Conservation (phyloP, 2,113 vertebrate genomes). For the Ageneiosus marmoratus region DNA sequence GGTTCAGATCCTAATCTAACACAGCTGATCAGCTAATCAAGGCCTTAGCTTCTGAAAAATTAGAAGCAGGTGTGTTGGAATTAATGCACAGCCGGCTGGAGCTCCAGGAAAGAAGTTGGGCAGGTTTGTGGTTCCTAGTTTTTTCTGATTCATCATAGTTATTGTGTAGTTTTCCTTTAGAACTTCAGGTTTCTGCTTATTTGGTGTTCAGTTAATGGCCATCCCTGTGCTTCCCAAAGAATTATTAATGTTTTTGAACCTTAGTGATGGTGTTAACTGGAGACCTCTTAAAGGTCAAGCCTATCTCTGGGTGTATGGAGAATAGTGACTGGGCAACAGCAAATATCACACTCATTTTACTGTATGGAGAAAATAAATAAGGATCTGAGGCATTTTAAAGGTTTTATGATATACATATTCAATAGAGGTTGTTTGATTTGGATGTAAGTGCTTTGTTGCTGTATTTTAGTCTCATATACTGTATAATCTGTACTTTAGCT, state of each 20-base stretch:
- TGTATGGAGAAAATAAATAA: not conserved
- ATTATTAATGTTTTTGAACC: conserved; percentile 7
- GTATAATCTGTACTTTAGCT: not conserved
- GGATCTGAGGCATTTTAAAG: not conserved
- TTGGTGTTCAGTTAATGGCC: conserved; percentile 11
- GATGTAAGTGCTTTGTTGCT: not conserved
- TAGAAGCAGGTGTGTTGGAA: not conserved
- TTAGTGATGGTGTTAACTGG: conserved; percentile 19
- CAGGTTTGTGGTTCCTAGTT: not conserved
- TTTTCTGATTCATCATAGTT: not conserved
- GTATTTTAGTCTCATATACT: not conserved
- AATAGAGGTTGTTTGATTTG: not conserved
- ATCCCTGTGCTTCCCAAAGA: conserved; percentile 25
- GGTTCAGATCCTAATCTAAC: not conserved
- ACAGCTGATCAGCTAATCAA: not conserved
- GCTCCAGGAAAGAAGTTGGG: not conserved
- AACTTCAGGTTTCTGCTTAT: not conserved
- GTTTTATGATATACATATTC: conserved; percentile 47
- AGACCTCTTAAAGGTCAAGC: conserved; percentile 23
- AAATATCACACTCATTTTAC: conserved; percentile 61
- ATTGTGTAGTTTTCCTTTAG: not conserved
- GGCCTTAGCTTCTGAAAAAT: not conserved
- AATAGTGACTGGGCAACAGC: conserved; percentile 52
- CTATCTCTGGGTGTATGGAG: conserved; percentile 43
- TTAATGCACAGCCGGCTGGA: not conserved